These are phyloP conservation scores for Machimus rusticus DNA, from an alignment of 2,888 invertebrate species.

Conservation along the genomic window DNA sequence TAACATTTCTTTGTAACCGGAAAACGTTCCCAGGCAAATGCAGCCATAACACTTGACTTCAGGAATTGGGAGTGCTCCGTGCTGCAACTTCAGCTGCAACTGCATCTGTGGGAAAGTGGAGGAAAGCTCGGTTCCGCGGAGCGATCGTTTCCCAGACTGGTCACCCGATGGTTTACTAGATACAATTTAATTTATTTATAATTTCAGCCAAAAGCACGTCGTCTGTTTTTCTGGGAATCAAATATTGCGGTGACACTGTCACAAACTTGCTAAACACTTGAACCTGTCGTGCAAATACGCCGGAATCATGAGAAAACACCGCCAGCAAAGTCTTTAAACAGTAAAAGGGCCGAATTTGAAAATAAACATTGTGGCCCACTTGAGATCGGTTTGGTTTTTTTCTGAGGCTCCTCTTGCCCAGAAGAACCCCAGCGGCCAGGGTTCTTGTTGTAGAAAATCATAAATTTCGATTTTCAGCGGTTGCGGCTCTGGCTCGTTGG, in stretches of 20 bases:
- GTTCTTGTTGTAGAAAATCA: constrained; percentile 30
- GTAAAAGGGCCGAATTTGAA: constrained; percentile 47
- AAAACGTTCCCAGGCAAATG: constrained; percentile 20
- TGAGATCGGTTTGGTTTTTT: constrained; percentile 35
- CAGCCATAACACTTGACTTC: constrained; percentile 31
- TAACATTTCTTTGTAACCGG: constrained; percentile 23
- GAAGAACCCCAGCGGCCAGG: not conserved
- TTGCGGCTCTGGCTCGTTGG: not conserved
- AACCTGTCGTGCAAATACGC: constrained; percentile 27
- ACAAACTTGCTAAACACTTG: constrained; percentile 36
- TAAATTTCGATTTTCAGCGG: constrained; percentile 33
- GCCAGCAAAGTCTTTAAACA: constrained; percentile 41
- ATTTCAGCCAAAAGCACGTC: not conserved
- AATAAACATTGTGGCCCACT: constrained; percentile 46
- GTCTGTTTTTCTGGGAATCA: not conserved
- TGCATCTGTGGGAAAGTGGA: constrained; percentile 7
- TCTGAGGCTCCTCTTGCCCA: not conserved
- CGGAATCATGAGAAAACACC: constrained; percentile 31
- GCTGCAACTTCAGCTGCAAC: not conserved
- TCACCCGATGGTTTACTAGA: not conserved
- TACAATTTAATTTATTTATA: constrained; percentile 8
- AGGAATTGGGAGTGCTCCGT: not conserved
- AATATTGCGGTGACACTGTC: constrained; percentile 9
- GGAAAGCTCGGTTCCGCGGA: not conserved
- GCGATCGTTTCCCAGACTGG: not conserved